Percentiles rank a stretch among this genome's conserved stretches.
Evolutionary conservation across 2,113 vertebrate species (phyloP).

Genomic region (Microcebus jonahi): DNA sequence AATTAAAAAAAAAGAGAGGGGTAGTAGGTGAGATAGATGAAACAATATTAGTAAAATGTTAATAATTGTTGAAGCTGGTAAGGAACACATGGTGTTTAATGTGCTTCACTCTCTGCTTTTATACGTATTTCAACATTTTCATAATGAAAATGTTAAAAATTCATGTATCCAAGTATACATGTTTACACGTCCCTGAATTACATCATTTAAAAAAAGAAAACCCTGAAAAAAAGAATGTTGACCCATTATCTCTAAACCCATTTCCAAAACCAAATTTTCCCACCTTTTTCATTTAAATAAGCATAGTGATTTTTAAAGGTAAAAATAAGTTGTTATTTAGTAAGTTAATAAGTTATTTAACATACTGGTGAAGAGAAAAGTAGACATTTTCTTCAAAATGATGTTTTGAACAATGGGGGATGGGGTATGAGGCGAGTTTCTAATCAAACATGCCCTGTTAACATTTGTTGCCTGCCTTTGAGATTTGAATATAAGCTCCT

Average conservation of each 20-base stretch:
- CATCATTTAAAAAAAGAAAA: not conserved
- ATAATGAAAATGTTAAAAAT: not conserved
- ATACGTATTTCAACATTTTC: not conserved
- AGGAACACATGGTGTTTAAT: no score
- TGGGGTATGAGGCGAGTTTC: not conserved
- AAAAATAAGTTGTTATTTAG: conserved; percentile 16
- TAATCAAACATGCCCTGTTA: not conserved
- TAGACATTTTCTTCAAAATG: conserved; percentile 8
- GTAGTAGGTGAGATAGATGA: no score
- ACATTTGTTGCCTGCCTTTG: not conserved
- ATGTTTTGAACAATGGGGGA: not conserved
- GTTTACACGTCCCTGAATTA: not conserved
- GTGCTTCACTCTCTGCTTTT: not conserved
- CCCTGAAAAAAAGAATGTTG: not conserved
- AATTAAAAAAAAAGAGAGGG: no score
- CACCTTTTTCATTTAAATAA: conserved; percentile 11
- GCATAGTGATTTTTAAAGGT: not conserved
- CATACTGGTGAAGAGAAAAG: not conserved
- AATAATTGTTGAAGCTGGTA: no score
- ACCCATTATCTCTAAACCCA: not conserved
- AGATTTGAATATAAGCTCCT: conserved; percentile 15
- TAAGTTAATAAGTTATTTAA: not conserved
- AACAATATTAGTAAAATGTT: no score
- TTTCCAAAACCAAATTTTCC: conserved; percentile 47
- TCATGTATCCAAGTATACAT: not conserved